Percentiles rank a stretch among this genome's conserved stretches.
Conservation (phyloP, 1,140 invertebrate species). For the Zaprionus africanus region DNA sequence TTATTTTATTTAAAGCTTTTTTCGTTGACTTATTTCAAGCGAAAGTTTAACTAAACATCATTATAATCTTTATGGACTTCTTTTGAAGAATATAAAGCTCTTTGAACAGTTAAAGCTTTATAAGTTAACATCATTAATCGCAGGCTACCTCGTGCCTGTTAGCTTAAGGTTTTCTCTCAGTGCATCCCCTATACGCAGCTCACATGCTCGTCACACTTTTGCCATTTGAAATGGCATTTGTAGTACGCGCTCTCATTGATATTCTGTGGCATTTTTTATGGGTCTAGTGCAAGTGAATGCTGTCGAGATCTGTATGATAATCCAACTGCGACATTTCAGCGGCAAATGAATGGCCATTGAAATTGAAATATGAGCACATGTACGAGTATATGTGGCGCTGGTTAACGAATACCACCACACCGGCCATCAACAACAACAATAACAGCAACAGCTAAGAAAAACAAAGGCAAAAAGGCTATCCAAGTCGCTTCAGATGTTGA, state of each 20-base stretch:
- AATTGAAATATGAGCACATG: conserved; percentile 55
- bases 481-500: conserved; percentile 35
- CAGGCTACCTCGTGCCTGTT: neutral
- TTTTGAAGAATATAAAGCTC: neutral
- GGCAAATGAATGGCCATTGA: conserved; percentile 59
- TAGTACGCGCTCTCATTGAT: conserved; percentile 66
- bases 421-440: conserved; percentile 9
- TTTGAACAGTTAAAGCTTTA: neutral
- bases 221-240: conserved; percentile 65
- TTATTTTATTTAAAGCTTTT: too few species aligned
- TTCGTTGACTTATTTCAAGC: too few species aligned
- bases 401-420: neutral
- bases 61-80: too few species aligned
- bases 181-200: conserved; percentile 40
- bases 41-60: too few species aligned
- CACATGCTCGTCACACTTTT: conserved; percentile 34
- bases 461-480: conserved; percentile 22
- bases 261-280: conserved; percentile 66
- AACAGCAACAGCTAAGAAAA: conserved; percentile 2
- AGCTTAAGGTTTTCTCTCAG: conserved; percentile 13
- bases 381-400: neutral
- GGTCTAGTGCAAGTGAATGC: conserved; percentile 59
- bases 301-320: conserved; percentile 55
- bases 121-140: neutral
- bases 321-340: conserved; percentile 54